Conservation (phyloP, 2,888 invertebrate species). For the Drosophila lacicola region DNA sequence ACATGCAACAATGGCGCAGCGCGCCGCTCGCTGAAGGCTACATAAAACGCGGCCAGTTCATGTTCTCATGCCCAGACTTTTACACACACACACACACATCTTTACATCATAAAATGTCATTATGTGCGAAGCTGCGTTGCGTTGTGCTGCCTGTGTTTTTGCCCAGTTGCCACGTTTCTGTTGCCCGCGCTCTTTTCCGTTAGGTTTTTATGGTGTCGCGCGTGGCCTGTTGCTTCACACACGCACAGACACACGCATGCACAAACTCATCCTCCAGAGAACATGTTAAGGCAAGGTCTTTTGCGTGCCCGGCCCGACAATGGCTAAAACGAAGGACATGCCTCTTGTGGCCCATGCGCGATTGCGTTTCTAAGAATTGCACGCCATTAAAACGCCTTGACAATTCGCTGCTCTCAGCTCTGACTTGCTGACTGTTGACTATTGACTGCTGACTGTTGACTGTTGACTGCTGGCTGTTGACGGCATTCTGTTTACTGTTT, state of each 20-base stretch:
- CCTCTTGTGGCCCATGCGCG: slow-evolving; percentile 45
- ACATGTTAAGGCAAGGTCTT: slow-evolving; percentile 50
- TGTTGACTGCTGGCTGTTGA: slow-evolving; percentile 13
- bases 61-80: slow-evolving; percentile 28
- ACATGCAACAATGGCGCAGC: slow-evolving; percentile 46
- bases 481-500: not conserved
- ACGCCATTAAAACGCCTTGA: slow-evolving; percentile 71
- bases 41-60: slow-evolving; percentile 59
- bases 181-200: slow-evolving; percentile 42
- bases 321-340: slow-evolving; percentile 59
- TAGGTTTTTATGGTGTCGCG: slow-evolving; percentile 66
- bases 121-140: slow-evolving; percentile 70
- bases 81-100: slow-evolving; percentile 17
- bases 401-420: slow-evolving; percentile 29
- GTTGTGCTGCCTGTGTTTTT: slow-evolving; percentile 31
- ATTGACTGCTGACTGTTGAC: slow-evolving; percentile 13
- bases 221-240: slow-evolving; percentile 74
- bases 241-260: slow-evolving; percentile 22
- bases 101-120: slow-evolving; percentile 71
- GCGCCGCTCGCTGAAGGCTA: slow-evolving; percentile 48
- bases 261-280: slow-evolving; percentile 40
- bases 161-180: slow-evolving; percentile 16
- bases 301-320: slow-evolving; percentile 71
- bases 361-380: slow-evolving; percentile 64
- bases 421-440: slow-evolving; percentile 15